These are phyloP conservation scores for Columba livia DNA, from an alignment of 2,113 vertebrate genomes.

Conservation along the genomic window DNA sequence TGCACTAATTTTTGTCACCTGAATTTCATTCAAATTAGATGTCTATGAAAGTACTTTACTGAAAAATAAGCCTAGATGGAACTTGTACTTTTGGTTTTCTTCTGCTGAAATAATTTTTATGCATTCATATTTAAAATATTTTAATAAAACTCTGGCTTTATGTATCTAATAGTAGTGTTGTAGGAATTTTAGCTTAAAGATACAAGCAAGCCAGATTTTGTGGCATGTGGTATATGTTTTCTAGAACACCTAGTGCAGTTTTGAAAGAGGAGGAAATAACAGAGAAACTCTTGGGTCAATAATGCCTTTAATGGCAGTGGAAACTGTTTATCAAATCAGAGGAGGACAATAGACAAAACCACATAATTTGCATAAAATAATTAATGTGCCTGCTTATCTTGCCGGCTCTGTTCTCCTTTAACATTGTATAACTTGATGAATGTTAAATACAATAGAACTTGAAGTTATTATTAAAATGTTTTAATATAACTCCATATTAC, in stretches of 20 bases:
- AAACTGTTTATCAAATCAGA: background rate
- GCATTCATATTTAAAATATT: background rate
- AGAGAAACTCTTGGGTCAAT: background rate
- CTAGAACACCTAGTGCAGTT: background rate
- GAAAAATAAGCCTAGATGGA: background rate
- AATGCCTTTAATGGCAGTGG: background rate
- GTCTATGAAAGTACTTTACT: background rate
- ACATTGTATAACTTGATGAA: background rate
- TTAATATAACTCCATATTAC: background rate
- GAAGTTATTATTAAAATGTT: no score
- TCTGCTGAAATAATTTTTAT: background rate
- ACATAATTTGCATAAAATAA: background rate
- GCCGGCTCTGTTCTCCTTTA: background rate
- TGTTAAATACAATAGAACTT: no score
- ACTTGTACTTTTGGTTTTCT: background rate
- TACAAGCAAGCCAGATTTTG: background rate
- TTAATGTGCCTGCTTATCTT: background rate
- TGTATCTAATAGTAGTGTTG: background rate
- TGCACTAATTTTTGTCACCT: background rate
- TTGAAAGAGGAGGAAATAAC: background rate
- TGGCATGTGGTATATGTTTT: background rate
- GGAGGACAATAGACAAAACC: background rate
- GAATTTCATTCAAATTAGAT: background rate
- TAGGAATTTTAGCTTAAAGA: background rate
- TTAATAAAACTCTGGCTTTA: background rate